Percentiles rank a stretch among this genome's conserved stretches.
phyloP scores from a whole-genome alignment of 2,888 invertebrate species.

The Ischnura elegans region DNA sequence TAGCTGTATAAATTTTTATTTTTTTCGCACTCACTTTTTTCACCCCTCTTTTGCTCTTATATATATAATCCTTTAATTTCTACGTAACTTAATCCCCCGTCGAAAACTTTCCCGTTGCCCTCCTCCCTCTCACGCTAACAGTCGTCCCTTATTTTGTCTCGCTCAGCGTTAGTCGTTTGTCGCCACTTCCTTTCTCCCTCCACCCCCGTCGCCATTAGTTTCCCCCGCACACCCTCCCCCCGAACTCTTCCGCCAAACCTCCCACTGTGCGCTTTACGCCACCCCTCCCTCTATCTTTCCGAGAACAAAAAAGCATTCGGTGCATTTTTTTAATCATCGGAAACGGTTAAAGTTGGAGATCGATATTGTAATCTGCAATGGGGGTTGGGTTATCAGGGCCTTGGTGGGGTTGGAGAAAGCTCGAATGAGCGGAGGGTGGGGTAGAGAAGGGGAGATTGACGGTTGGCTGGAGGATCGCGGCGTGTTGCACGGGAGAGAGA shows the following conservation, averaged over 20 bases:
- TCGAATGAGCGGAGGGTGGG: not conserved
- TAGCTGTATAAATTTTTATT: too few species aligned
- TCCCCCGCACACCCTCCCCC: not conserved
- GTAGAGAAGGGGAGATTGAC: not conserved
- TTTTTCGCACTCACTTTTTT: too few species aligned
- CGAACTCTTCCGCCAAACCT: too few species aligned
- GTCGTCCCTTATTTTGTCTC: too few species aligned
- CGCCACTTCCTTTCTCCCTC: not conserved
- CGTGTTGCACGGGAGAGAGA: not conserved
- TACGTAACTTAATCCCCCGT: not conserved
- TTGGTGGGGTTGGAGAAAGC: not conserved
- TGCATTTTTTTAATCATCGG: constrained; percentile 65
- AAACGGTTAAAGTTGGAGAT: constrained; percentile 61
- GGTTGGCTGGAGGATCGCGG: not conserved
- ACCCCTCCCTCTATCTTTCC: not conserved
- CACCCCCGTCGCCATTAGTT: not conserved
- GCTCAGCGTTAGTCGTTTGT: not conserved
- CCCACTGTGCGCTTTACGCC: too few species aligned
- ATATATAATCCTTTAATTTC: not conserved
- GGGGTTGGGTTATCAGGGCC: constrained; percentile 4
- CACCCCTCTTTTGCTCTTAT: not conserved
- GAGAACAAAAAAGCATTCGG: constrained; percentile 15
- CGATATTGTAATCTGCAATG: constrained; percentile 62
- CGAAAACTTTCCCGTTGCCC: constrained; percentile 54
- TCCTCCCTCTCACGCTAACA: not conserved